These are phyloP conservation scores for Perithous albicinctus DNA, from an alignment of 2,888 invertebrate genomes.

Conservation along the genomic window DNA sequence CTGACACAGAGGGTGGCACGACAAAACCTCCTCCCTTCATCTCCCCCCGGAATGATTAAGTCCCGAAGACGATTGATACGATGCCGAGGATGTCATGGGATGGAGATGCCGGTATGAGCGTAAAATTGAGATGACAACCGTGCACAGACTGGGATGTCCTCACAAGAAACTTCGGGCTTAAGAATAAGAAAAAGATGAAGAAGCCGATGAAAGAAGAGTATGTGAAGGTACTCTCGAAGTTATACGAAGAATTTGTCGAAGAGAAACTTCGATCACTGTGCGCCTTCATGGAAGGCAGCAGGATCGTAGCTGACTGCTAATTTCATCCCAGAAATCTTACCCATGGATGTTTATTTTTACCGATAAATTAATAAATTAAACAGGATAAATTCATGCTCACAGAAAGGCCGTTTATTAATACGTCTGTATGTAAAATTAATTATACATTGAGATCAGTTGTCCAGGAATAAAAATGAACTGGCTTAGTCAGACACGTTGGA, in stretches of 20 bases:
- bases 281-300: constrained; percentile 42
- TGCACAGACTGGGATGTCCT: constrained; percentile 40
- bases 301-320: too few species aligned
- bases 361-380: too few species aligned
- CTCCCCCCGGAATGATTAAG: constrained; percentile 54
- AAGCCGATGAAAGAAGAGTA: constrained; percentile 7
- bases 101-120: constrained; percentile 55
- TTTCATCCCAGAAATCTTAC: too few species aligned
- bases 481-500: constrained; percentile 16
- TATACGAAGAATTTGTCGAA: constrained; percentile 24
- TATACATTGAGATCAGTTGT: too few species aligned
- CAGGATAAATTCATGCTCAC: too few species aligned
- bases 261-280: constrained; percentile 22
- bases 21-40: constrained; percentile 1
- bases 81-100: constrained; percentile 35
- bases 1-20: constrained; percentile 57
- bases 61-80: constrained; percentile 68
- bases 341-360: too few species aligned
- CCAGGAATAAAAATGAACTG: too few species aligned
- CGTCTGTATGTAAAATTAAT: too few species aligned
- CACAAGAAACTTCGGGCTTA: constrained; percentile 57
- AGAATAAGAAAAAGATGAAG: constrained; percentile 33
- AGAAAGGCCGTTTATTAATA: too few species aligned
- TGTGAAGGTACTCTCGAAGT: constrained; percentile 9
- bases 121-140: constrained; percentile 68